phyloP scores from a whole-genome alignment of 2,888 invertebrate species.

The Acanthoscelides obtectus region DNA sequence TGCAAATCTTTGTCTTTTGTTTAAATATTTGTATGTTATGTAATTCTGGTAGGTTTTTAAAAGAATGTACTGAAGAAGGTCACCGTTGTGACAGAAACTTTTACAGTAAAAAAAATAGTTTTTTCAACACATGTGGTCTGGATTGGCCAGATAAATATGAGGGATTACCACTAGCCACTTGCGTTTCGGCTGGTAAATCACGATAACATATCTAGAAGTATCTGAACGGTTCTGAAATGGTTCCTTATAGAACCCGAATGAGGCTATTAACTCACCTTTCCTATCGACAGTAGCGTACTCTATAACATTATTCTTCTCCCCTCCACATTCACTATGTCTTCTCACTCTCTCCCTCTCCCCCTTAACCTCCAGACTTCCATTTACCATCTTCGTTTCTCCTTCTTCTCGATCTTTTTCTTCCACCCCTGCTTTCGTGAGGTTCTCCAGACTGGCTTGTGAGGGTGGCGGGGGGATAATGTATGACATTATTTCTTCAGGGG shows the following conservation, averaged over 20 bases:
- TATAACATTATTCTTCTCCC: constrained; percentile 50
- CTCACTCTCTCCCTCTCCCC: constrained; percentile 20
- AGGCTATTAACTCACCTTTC: constrained; percentile 53
- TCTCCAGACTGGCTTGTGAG: constrained; percentile 26
- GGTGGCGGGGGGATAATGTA: constrained; percentile 81
- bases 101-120: no score
- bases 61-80: no score
- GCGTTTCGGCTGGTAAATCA: background rate
- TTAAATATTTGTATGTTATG: no score
- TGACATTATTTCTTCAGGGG: constrained; percentile 79
- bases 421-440: constrained; percentile 16
- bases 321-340: constrained; percentile 53
- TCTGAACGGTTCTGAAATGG: constrained; percentile 29
- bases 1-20: no score
- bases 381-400: constrained; percentile 7
- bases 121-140: no score
- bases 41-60: no score
- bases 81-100: no score
- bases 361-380: background rate
- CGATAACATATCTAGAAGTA: background rate
- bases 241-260: no score
- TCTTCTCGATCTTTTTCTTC: constrained; percentile 11
- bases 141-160: no score
- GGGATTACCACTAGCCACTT: no score
- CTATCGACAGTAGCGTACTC: constrained; percentile 70